Percentiles rank a stretch among this genome's conserved stretches.
Conservation (phyloP, 2,888 invertebrate genomes). For the Lithosia quadra region DNA sequence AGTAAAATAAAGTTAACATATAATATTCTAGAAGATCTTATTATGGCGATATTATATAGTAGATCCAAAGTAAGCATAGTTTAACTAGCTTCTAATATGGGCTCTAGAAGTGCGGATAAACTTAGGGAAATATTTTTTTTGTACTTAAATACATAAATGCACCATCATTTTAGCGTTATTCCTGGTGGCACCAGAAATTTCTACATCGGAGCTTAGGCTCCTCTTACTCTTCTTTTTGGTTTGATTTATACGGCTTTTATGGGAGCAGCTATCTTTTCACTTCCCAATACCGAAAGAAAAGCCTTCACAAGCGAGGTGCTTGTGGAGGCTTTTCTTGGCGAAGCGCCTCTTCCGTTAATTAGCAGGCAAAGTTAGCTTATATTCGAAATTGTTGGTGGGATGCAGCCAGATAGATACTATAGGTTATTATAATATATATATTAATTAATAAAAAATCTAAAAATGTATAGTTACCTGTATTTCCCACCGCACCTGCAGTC, state of each 20-base stretch:
- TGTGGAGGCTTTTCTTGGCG: no score
- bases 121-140: not conserved
- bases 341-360: not conserved
- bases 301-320: no score
- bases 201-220: no score
- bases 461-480: constrained; percentile 84
- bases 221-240: not conserved
- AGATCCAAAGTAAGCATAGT: no score
- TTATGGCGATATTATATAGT: not conserved
- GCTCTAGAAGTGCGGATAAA: not conserved
- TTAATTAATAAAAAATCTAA: not conserved
- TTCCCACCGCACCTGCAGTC: constrained; percentile 96
- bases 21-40: not conserved
- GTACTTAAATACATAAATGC: no score
- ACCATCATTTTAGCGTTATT: not conserved
- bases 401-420: no score
- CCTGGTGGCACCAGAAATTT: not conserved
- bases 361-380: no score
- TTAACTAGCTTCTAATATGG: no score
- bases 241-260: not conserved
- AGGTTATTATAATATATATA: not conserved
- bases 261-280: not conserved
- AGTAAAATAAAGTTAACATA: not conserved
- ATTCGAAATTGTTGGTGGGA: no score
- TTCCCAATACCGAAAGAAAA: not conserved